A percentile compares a stretch with the other conserved stretches of the same genome.
These are phyloP conservation scores for Corythornis cristatus DNA, from an alignment of 2,113 vertebrate species.

Conservation along the genomic window DNA sequence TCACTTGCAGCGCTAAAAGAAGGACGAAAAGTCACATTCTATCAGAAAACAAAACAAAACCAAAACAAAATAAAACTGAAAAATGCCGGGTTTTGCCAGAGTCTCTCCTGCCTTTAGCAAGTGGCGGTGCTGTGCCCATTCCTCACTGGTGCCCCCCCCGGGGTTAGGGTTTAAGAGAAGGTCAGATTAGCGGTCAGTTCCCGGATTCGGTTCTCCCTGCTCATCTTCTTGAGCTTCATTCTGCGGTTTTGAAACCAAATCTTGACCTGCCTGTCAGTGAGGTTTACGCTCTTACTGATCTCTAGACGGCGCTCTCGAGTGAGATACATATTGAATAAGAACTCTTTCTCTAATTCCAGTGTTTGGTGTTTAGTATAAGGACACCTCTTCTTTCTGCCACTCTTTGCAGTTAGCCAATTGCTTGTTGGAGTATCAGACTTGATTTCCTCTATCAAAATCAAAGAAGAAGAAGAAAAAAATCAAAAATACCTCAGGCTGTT, in stretches of 20 bases:
- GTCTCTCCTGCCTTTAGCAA: constrained; percentile 79
- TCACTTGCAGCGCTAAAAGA: constrained; percentile 86
- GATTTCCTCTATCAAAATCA: constrained; percentile 89
- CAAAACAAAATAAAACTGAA: constrained; percentile 45
- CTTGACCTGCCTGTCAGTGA: constrained; percentile 99
- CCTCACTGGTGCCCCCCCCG: constrained; percentile 60
- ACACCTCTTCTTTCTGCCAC: constrained; percentile 98
- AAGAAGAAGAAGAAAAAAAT: constrained; percentile 76
- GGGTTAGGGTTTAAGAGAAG: constrained; percentile 89
- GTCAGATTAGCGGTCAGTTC: constrained; percentile 99
- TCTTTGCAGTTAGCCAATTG: constrained; percentile 99
- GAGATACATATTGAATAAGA: constrained; percentile 99
- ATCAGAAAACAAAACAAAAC: constrained; percentile 72
- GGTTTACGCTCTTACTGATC: constrained; percentile 99
- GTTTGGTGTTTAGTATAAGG: constrained; percentile 99
- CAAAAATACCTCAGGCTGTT: constrained; percentile 71
- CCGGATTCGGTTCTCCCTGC: constrained; percentile 97
- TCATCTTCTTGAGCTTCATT: constrained; percentile 99
- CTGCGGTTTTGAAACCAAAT: constrained; percentile 99
- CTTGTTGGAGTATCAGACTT: constrained; percentile 90
- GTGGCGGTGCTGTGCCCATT: constrained; percentile 70
- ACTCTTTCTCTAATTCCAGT: constrained; percentile 99
- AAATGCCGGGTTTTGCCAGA: constrained; percentile 77
- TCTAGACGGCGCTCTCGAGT: constrained; percentile 99
- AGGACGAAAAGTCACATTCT: constrained; percentile 89